Evolutionary conservation across 2,797 vertebrate species (phyloP).

Genomic region (Geotrypetes seraphini): DNA sequence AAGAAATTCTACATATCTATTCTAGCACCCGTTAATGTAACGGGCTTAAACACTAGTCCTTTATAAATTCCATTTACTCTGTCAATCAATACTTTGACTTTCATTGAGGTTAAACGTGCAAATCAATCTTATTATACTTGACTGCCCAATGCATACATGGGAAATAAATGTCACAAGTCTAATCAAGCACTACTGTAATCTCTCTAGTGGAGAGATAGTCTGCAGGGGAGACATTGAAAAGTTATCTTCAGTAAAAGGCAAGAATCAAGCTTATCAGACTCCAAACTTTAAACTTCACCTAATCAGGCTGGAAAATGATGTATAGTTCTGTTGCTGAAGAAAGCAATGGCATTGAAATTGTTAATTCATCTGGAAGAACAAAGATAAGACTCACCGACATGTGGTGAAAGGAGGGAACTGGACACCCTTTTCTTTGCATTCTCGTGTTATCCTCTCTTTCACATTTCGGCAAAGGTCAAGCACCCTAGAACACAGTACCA

Average conservation of each 20-base stretch:
- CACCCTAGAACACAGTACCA: slow-evolving; percentile 61
- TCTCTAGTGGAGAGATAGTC: slow-evolving; percentile 34
- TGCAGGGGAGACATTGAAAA: slow-evolving; percentile 18
- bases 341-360: neutral
- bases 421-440: slow-evolving; percentile 94
- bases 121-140: slow-evolving; percentile 63
- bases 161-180: slow-evolving; percentile 57
- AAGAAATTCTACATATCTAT: too few relatives aligned
- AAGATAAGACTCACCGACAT: slow-evolving; percentile 69
- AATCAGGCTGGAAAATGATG: neutral
- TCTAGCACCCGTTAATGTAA: too few relatives aligned
- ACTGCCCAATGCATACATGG: slow-evolving; percentile 17
- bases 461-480: slow-evolving; percentile 94
- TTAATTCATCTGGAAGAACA: neutral
- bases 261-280: slow-evolving; percentile 4
- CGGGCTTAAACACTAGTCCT: too few relatives aligned
- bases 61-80: slow-evolving; percentile 42
- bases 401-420: slow-evolving; percentile 86
- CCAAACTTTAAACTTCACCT: neutral
- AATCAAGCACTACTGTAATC: slow-evolving; percentile 51
- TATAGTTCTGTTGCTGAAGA: neutral
- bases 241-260: slow-evolving; percentile 6
- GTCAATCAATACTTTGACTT: slow-evolving; percentile 45
- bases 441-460: slow-evolving; percentile 82
- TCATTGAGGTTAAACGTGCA: slow-evolving; percentile 58